Percentiles rank a stretch among this genome's conserved stretches.
These are phyloP conservation scores for Myiozetetes cayanensis DNA, from an alignment of 2,113 vertebrate species.

Conservation along the genomic window DNA sequence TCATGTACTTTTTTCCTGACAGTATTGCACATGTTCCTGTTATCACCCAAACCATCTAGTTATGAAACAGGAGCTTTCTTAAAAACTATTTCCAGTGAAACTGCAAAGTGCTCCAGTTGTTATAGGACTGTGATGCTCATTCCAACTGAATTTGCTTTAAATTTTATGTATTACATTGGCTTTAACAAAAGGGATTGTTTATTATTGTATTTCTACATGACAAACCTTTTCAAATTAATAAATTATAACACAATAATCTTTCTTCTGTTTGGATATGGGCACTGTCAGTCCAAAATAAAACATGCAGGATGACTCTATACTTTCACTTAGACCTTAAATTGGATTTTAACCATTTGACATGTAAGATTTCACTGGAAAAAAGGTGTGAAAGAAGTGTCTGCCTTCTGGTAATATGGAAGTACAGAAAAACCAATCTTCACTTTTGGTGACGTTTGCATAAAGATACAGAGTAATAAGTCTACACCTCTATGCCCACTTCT, in stretches of 20 bases:
- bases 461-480: background rate
- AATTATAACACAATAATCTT: background rate
- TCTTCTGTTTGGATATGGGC: background rate
- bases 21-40: background rate
- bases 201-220: background rate
- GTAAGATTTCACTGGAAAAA: background rate
- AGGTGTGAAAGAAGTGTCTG: background rate
- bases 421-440: background rate
- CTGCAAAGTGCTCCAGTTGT: background rate
- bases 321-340: background rate
- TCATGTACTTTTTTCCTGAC: background rate
- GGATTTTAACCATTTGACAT: background rate
- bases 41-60: background rate
- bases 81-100: background rate
- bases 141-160: background rate
- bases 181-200: background rate
- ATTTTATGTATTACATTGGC: background rate
- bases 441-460: background rate
- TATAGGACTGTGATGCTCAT: background rate
- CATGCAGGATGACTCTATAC: background rate
- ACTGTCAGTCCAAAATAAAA: background rate
- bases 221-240: background rate
- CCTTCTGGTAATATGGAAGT: background rate
- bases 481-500: background rate
- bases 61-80: background rate